Evolutionary conservation across 2,113 vertebrate genomes (phyloP).

Genomic region (Dolichallabes microphthalmus): DNA sequence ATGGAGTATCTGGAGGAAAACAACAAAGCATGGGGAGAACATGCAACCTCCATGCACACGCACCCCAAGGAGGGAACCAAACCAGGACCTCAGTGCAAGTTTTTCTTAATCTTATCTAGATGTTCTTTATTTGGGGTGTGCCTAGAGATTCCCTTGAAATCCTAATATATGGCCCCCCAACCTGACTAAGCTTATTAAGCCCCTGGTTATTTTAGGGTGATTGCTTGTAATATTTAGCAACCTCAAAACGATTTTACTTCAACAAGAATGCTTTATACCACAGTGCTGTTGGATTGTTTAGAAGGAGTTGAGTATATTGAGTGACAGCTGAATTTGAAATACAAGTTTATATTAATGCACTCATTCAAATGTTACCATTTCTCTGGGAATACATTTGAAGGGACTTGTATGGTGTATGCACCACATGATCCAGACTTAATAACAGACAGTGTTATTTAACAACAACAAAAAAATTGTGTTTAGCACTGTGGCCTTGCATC

Average conservation of each 20-base stretch:
- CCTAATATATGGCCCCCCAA: too few species aligned
- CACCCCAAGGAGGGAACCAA: too few species aligned
- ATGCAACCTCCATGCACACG: too few species aligned
- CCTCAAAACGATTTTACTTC: not conserved
- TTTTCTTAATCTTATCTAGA: too few species aligned
- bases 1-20: too few species aligned
- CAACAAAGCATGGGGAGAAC: too few species aligned
- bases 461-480: too few species aligned
- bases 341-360: not conserved
- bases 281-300: not conserved
- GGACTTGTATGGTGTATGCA: not conserved
- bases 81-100: too few species aligned
- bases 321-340: not conserved
- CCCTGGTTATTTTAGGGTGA: not conserved
- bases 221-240: not conserved
- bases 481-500: too few species aligned
- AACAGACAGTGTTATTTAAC: not conserved
- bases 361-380: not conserved
- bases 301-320: not conserved
- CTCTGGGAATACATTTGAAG: not conserved
- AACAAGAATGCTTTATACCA: not conserved
- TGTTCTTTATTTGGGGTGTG: too few species aligned
- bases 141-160: too few species aligned
- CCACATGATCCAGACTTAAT: not conserved
- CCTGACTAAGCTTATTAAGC: too few species aligned